These are phyloP conservation scores for Danio kyathit DNA, from an alignment of 2,797 vertebrate genomes.

Conservation along the genomic window DNA sequence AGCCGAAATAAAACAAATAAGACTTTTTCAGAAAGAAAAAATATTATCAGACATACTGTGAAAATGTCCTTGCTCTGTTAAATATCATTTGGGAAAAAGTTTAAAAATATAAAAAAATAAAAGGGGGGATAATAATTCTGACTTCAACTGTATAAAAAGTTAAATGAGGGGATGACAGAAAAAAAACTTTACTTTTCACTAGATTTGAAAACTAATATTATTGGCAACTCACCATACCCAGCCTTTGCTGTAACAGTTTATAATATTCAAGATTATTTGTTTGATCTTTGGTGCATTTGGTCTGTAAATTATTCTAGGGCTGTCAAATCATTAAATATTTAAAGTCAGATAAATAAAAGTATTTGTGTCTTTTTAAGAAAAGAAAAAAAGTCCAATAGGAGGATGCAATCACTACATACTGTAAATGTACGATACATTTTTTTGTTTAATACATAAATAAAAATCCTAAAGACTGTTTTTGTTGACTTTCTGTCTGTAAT, in stretches of 20 bases:
- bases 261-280: neutral
- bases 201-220: neutral
- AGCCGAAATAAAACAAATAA: too few relatives aligned
- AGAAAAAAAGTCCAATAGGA: neutral
- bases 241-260: neutral
- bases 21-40: too few relatives aligned
- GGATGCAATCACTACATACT: neutral
- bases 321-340: neutral
- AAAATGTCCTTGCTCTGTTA: too few relatives aligned
- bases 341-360: neutral
- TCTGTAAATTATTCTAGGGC: neutral
- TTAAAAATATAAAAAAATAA: too few relatives aligned
- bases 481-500: neutral
- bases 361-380: neutral
- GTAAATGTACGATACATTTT: too few relatives aligned
- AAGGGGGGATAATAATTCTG: too few relatives aligned
- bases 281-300: neutral
- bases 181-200: neutral
- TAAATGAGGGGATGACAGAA: neutral
- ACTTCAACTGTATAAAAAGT: too few relatives aligned
- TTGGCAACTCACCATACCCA: neutral
- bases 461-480: too few relatives aligned
- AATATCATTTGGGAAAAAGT: too few relatives aligned
- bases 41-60: too few relatives aligned
- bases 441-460: too few relatives aligned